phyloP scores from a whole-genome alignment of 2,888 invertebrate genomes.

The Torymus aiolomorphi region DNA sequence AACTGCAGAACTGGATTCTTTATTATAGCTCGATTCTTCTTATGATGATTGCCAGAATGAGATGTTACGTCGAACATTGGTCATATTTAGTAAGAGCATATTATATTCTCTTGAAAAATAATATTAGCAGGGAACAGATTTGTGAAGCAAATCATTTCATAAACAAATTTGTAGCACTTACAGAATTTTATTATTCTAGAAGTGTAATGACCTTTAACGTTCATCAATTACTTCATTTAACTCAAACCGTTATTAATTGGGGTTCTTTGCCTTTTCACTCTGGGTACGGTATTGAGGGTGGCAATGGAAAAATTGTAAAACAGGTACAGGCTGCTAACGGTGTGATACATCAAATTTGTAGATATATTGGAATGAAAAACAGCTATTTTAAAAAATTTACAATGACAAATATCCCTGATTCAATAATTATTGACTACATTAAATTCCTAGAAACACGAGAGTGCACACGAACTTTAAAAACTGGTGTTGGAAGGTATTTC shows the following conservation, averaged over 20 bases:
- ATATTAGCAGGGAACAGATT: neutral
- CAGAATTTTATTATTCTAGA: too few relatives aligned
- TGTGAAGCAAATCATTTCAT: neutral
- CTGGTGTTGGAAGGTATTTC: constrained; percentile 26
- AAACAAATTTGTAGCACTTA: constrained; percentile 39
- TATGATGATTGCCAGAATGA: too few relatives aligned
- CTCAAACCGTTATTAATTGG: constrained; percentile 56
- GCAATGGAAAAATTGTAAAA: neutral
- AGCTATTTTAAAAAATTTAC: neutral
- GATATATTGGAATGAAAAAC: neutral
- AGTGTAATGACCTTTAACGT: too few relatives aligned
- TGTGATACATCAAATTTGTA: constrained; percentile 11
- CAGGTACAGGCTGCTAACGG: constrained; percentile 9
- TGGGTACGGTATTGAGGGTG: constrained; percentile 56
- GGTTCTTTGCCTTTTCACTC: constrained; percentile 58
- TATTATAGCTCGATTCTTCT: neutral
- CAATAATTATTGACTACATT: neutral
- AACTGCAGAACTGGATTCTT: neutral
- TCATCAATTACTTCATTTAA: constrained; percentile 58
- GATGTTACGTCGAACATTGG: neutral
- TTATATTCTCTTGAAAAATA: neutral
- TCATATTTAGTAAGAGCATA: constrained; percentile 1
- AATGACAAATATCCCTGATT: neutral
- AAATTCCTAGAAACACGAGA: constrained; percentile 3
- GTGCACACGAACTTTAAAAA: constrained; percentile 3